Evolutionary conservation across 2,113 vertebrate species (phyloP).

Genomic region (Desmodus rotundus): DNA sequence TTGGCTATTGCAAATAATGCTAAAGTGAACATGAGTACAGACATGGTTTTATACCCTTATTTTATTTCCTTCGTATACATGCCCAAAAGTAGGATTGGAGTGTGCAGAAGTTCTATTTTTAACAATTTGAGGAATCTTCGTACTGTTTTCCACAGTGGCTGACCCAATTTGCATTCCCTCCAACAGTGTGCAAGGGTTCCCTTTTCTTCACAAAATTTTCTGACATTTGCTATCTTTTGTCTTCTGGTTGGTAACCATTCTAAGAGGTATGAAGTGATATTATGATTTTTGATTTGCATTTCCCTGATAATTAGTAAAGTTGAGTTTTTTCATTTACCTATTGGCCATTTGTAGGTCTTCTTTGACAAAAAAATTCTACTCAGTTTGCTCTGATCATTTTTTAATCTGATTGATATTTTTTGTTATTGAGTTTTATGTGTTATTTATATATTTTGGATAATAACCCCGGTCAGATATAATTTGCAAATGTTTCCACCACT

Average conservation of each 20-base stretch:
- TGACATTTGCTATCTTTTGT: neutral
- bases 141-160: neutral
- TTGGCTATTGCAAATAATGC: neutral
- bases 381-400: neutral
- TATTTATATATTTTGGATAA: neutral
- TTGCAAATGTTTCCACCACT: neutral
- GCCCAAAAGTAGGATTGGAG: neutral
- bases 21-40: neutral
- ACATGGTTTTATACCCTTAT: neutral
- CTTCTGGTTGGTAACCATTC: neutral
- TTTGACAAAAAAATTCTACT: neutral
- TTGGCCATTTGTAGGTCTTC: neutral
- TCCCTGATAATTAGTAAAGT: neutral
- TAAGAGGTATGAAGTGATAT: neutral
- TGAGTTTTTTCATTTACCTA: neutral
- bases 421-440: neutral
- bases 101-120: neutral
- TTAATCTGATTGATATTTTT: neutral
- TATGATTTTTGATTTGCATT: neutral
- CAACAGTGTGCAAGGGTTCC: neutral
- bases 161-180: neutral
- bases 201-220: neutral
- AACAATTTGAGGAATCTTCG: neutral
- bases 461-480: neutral
- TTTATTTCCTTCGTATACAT: neutral